Evolutionary conservation across 53 echinoderm and acorn worm genomes (phyloP), one percentile per base, ranked within the genome.

Genomic region (Zoroaster sp.): DNA sequence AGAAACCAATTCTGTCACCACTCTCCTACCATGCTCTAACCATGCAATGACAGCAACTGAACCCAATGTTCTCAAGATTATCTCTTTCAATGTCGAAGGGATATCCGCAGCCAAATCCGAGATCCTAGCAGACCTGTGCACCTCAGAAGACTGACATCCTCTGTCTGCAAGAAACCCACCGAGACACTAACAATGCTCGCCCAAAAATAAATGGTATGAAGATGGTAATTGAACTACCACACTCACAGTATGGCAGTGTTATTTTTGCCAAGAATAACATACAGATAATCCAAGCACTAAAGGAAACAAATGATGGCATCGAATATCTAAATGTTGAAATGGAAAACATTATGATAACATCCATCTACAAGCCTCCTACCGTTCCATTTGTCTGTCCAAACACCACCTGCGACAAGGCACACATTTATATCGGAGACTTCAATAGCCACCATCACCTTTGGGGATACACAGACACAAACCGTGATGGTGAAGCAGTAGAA

Each of bases 291-390:
- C 10, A 30, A 18, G 49, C 87, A 42, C 66, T 40, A 14, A 36
- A n/a, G 33, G 18, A 40, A 6, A 78, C 66, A 5, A 46, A 33
- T 10, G 44, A 83, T 13, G 74, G 59, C 39, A 90, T 85, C 23
- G 85, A 90, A 31, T 52, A 80, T 35, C 81, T 92, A 25, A 67
- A 78, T 7, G 88, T 80, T 15, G 88, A 89, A 17, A 83, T 92
- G 32, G 53, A 75, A 15, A 67, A 72, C 14, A 18, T 89, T 6
- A 65, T 42, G n/a, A 65, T 89, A 30, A 67, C 52, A 68, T 89
- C 83, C 11, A 83, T 92, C 40, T 92, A 88, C 82, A 89, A 89
- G 51, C 88, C 89, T 54, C 92, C 88, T 35, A 40, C 53, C 17
- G 28, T 30, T 5, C 8, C 45, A 28, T 92, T 92, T 53, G 46